Percentiles rank a stretch among this genome's conserved stretches.
Conservation (phyloP, 1,140 invertebrate genomes). For the Musca vetustissima region DNA sequence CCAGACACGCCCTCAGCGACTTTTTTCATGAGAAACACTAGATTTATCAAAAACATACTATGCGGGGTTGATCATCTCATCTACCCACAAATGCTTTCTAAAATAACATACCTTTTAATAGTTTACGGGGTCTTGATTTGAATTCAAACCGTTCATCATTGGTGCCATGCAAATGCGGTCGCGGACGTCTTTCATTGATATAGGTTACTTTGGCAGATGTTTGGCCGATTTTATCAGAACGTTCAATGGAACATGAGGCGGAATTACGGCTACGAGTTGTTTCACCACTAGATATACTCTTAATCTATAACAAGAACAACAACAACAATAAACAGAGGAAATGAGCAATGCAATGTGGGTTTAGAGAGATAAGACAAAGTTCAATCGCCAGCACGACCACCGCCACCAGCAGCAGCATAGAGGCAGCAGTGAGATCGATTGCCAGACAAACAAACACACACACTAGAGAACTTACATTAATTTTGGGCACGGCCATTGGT, state of each 20-base stretch:
- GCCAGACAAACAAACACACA: not conserved
- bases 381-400: not conserved
- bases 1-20: constrained; percentile 38
- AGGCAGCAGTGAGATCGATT: too few species aligned
- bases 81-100: not conserved
- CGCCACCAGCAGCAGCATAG: constrained; percentile 28
- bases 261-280: constrained; percentile 52
- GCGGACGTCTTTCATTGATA: constrained; percentile 63
- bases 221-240: constrained; percentile 40
- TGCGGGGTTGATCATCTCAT: not conserved
- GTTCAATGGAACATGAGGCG: constrained; percentile 50
- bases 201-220: constrained; percentile 58
- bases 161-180: constrained; percentile 41
- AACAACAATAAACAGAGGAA: not conserved
- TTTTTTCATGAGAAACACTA: constrained; percentile 26
- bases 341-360: not conserved
- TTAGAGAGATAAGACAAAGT: constrained; percentile 3
- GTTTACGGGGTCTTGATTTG: constrained; percentile 50
- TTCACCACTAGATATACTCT: constrained; percentile 51
- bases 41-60: constrained; percentile 15
- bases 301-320: constrained; percentile 41
- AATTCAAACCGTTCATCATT: constrained; percentile 49
- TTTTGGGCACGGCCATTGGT: constrained; percentile 53
- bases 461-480: constrained; percentile 36
- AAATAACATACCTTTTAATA: constrained; percentile 46